Conservation (phyloP, 2,113 vertebrate species). For the Spermophilus dauricus region DNA sequence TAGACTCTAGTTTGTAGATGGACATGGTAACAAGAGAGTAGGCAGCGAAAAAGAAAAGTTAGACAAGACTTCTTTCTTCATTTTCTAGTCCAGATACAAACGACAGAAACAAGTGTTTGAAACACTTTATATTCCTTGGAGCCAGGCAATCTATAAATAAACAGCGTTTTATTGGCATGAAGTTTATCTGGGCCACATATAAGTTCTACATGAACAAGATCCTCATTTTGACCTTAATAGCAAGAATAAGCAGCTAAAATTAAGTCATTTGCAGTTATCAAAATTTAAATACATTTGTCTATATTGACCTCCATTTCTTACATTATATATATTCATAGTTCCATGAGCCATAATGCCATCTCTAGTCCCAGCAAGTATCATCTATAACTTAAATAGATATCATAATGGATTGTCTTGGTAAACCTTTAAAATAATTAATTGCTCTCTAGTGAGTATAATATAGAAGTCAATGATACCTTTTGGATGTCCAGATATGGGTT, state of each 20-base stretch:
- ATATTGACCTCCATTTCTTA: neutral
- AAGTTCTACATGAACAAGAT: neutral
- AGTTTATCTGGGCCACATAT: conserved; percentile 6
- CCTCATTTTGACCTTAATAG: conserved; percentile 29
- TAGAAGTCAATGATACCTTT: neutral
- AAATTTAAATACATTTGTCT: conserved; percentile 20
- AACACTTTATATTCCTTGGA: neutral
- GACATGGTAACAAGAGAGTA: neutral
- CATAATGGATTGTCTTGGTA: neutral
- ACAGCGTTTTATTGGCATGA: conserved; percentile 1
- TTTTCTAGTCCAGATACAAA: neutral
- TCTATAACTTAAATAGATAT: neutral
- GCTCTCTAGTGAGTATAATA: neutral
- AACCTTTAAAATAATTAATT: neutral
- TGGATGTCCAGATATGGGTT: neutral
- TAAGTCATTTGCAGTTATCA: conserved; percentile 15
- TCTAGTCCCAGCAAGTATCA: neutral
- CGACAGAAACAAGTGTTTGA: neutral
- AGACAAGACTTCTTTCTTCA: neutral
- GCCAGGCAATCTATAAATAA: neutral
- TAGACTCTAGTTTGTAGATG: neutral
- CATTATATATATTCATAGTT: neutral
- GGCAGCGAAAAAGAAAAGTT: neutral
- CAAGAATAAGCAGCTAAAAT: conserved; percentile 14
- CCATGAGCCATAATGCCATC: neutral